Conservation (phyloP, 1,140 invertebrate genomes). For the Magallana gigas region DNA sequence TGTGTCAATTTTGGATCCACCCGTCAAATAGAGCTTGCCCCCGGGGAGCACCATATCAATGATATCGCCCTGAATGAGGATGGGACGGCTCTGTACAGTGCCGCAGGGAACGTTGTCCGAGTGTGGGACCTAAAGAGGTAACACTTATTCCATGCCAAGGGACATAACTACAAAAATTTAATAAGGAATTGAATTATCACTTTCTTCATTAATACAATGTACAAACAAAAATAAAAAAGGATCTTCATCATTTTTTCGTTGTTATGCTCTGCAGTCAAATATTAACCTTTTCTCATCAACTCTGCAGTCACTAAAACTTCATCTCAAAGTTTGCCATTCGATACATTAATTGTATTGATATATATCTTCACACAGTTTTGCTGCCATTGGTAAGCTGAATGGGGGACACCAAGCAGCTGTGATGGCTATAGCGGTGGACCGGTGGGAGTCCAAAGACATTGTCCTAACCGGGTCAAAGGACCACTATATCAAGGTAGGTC, state of each 20-base stretch:
- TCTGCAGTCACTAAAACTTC: too few species aligned
- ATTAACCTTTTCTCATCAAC: too few species aligned
- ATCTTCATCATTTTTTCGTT: too few species aligned
- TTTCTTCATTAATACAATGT: too few species aligned
- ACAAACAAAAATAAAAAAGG: too few species aligned
- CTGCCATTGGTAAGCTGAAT: constrained; percentile 87
- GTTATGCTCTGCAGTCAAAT: too few species aligned
- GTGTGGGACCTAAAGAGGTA: constrained; percentile 92
- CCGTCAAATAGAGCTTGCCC: constrained; percentile 79
- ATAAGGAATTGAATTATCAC: too few species aligned
- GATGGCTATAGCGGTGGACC: constrained; percentile 88
- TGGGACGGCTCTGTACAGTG: constrained; percentile 86
- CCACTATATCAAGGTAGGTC: constrained; percentile 86
- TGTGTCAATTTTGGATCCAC: constrained; percentile 78
- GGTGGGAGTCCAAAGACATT: constrained; percentile 80
- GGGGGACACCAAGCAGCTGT: constrained; percentile 93
- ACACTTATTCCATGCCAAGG: constrained; percentile 61
- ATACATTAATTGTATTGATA: too few species aligned
- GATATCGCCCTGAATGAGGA: constrained; percentile 84
- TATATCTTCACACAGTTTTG: constrained; percentile 79
- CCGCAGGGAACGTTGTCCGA: constrained; percentile 88
- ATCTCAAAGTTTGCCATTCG: too few species aligned
- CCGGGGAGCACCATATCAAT: constrained; percentile 85
- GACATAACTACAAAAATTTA: not conserved
- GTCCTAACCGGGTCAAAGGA: constrained; percentile 93